Percentiles rank a stretch among this genome's conserved stretches.
Conservation (phyloP, 2,888 invertebrate species). For the Lycia hirtaria region DNA sequence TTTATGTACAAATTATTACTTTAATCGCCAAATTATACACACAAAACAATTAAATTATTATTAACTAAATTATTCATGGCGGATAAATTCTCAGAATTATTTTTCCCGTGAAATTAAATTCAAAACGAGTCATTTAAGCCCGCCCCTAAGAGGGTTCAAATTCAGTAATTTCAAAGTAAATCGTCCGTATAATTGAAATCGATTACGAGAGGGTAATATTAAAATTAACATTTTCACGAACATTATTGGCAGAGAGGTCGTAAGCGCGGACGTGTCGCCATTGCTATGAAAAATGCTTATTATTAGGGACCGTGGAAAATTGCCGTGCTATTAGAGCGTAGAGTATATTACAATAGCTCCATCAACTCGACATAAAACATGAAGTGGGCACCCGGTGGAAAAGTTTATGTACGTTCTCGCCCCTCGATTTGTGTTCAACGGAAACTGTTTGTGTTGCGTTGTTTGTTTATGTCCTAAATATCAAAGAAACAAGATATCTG, state of each 20-base stretch:
- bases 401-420: conserved; percentile 43
- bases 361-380: conserved; percentile 43
- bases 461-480: too few species aligned
- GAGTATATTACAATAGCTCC: conserved; percentile 32
- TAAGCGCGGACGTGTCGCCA: conserved; percentile 23
- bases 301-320: conserved; percentile 26
- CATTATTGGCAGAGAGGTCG: conserved; percentile 13
- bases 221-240: conserved; percentile 21
- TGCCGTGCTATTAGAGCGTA: conserved; percentile 35
- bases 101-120: not conserved
- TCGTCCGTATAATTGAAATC: conserved; percentile 24
- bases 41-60: too few species aligned
- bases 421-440: conserved; percentile 35
- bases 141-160: conserved; percentile 36
- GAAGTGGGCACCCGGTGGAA: conserved; percentile 38
- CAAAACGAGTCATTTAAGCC: not conserved
- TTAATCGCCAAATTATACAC: too few species aligned
- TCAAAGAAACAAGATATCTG: too few species aligned
- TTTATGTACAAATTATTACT: too few species aligned
- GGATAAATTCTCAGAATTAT: not conserved
- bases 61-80: too few species aligned
- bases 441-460: conserved; percentile 44
- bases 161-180: conserved; percentile 25
- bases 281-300: conserved; percentile 29
- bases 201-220: conserved; percentile 23